Base-by-base conservation (phyloP, 2,797 vertebrate genomes). In the Tachyglossus aculeatus region DNA sequence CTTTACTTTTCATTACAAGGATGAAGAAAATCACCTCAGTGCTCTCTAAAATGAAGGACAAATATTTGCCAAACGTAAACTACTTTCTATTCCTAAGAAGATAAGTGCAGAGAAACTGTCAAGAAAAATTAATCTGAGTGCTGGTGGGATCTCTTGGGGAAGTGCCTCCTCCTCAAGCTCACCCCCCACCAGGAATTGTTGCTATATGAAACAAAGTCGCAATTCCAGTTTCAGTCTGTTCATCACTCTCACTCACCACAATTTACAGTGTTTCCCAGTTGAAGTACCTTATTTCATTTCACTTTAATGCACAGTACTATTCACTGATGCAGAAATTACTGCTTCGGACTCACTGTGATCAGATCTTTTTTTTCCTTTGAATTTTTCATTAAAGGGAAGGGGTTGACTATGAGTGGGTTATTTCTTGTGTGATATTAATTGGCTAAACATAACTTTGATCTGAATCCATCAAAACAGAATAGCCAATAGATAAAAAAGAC, bases 71-170 rank as follows among this genome's bases (percentile, higher is more conserved):
- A 67, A 50, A 22, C 0, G 8, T 34, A 66, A 66, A 50, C 21
- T 54, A 38, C 74, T 70, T 74, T 41, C 37, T 70, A 64, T 31
- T 34, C 43, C 50, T 36, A 41, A n/a, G 21, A 64, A 70, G 21
- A 57, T 51, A 52, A 68, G 18, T 57, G 67, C 57, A 55, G 71
- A 16, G 10, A 67, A 48, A 29, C 31, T 62, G 52, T 63, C 47
- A 78, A 38, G 32, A 64, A 47, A 55, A 80, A 81, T 70, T 67
- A 64, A 65, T 69, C 19, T 34, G 68, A 84, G 62, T 10, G 55
- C 43, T 51, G 63, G 15, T 44, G 58, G 48, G 72, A 48, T 63
- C 74, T 67, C 75, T 44, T 40, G 45, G 59, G 76, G 31, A 67
- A 58, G 8, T 53, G 22, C 2, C 37, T 34, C 31, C 56, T 51